Conservation (phyloP, 2,797 vertebrate species). For the Alectoris magna region DNA sequence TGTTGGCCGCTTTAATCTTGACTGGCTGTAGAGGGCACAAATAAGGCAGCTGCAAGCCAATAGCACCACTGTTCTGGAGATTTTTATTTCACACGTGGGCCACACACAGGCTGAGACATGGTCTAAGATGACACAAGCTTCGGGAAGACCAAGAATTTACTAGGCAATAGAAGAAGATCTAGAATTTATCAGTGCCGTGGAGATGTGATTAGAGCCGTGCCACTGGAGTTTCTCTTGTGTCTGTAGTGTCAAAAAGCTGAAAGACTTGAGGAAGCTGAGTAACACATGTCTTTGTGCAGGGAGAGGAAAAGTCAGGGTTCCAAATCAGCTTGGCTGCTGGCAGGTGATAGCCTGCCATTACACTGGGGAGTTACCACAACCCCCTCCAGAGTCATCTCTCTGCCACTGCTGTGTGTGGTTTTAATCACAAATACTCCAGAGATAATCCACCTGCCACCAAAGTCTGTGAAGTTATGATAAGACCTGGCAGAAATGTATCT, state of each 20-base stretch:
- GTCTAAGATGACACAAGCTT: not conserved
- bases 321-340: not conserved
- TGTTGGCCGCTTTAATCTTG: not conserved
- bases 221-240: not conserved
- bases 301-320: slow-evolving; percentile 6
- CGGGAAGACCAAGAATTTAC: not conserved
- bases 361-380: not conserved
- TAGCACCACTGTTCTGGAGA: not conserved
- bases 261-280: not conserved
- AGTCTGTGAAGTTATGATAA: not conserved
- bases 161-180: not conserved
- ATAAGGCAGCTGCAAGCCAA: not conserved
- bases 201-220: not conserved
- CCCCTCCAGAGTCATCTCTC: not conserved
- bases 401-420: slow-evolving; percentile 8
- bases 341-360: not conserved
- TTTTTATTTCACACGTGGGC: not conserved
- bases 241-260: not conserved
- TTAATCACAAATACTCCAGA: not conserved
- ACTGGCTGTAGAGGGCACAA: not conserved
- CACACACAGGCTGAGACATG: not conserved
- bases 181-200: not conserved
- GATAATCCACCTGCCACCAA: not conserved
- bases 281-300: not conserved
- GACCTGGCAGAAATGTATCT: slow-evolving; percentile 1